Evolutionary conservation across 2,113 vertebrate species (phyloP).

Genomic region (Cochlearius cochlearius): DNA sequence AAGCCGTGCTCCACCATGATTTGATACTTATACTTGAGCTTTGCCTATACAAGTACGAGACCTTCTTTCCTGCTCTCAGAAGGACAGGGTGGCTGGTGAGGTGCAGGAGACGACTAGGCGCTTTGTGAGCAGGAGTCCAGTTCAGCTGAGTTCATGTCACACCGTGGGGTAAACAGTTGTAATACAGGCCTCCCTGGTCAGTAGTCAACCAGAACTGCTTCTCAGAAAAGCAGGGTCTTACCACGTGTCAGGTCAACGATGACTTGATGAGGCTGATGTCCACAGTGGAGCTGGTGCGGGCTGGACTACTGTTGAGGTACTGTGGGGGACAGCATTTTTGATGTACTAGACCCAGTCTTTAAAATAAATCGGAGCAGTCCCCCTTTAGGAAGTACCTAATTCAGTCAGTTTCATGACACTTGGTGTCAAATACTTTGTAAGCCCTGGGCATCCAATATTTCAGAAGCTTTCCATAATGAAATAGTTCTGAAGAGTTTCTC

Average conservation of each 20-base stretch:
- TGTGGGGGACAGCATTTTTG: background rate
- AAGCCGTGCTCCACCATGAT: background rate
- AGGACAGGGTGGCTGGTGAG: background rate
- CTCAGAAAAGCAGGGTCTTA: background rate
- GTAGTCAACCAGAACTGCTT: background rate
- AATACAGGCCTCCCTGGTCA: background rate
- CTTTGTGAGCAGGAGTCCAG: background rate
- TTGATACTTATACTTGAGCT: background rate
- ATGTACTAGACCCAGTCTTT: background rate
- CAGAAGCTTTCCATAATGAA: background rate
- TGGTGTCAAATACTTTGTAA: background rate
- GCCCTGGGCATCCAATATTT: rapidly evolving
- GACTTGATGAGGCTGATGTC: background rate
- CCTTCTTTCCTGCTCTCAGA: background rate
- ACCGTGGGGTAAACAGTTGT: background rate
- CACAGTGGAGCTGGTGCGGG: background rate
- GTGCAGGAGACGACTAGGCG: background rate
- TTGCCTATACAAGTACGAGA: background rate
- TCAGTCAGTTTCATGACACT: background rate
- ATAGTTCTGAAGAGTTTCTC: background rate
- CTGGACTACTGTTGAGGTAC: background rate
- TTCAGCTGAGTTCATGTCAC: background rate
- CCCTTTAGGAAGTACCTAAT: background rate
- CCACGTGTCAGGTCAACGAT: rapidly evolving
- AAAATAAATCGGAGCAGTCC: background rate